Conservation (phyloP, 2,888 invertebrate species). For the Pheosia gnoma region DNA sequence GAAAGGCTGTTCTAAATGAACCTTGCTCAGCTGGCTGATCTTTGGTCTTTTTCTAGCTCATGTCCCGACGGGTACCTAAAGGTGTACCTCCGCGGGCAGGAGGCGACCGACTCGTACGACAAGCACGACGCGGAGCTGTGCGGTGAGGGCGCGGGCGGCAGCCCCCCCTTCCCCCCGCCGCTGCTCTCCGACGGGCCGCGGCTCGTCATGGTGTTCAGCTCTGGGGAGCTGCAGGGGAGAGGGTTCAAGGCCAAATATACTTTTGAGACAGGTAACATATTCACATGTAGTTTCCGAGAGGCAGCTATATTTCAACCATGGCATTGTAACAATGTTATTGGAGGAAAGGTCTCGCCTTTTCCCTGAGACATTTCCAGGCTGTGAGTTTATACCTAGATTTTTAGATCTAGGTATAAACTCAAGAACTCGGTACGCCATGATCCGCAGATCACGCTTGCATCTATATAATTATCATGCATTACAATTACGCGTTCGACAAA, state of each 20-base stretch:
- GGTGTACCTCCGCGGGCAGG: constrained; percentile 95
- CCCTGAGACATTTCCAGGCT: no score
- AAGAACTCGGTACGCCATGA: no score
- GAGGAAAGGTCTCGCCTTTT: no score
- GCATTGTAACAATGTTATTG: no score
- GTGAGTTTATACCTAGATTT: no score
- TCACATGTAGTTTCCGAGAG: no score
- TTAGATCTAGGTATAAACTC: no score
- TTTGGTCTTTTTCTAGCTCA: constrained; percentile 21
- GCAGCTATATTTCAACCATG: no score
- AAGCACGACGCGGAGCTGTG: constrained; percentile 97
- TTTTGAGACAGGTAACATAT: constrained; percentile 89
- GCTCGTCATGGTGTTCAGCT: constrained; percentile 97
- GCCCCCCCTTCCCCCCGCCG: constrained; percentile 87
- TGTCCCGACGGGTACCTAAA: constrained; percentile 96
- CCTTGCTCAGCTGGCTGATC: not conserved
- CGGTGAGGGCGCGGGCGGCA: constrained; percentile 84
- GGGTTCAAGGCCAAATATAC: constrained; percentile 96
- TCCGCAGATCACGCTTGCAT: no score
- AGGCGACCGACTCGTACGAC: constrained; percentile 95
- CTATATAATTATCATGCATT: no score
- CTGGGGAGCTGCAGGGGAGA: constrained; percentile 94
- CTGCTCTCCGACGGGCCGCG: constrained; percentile 96
- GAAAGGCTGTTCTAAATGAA: no score
- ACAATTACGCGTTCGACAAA: no score